A percentile compares a stretch with the other conserved stretches of the same genome.
These are phyloP conservation scores for Mallotus villosus DNA, from an alignment of 2,797 vertebrate genomes.

Conservation along the genomic window DNA sequence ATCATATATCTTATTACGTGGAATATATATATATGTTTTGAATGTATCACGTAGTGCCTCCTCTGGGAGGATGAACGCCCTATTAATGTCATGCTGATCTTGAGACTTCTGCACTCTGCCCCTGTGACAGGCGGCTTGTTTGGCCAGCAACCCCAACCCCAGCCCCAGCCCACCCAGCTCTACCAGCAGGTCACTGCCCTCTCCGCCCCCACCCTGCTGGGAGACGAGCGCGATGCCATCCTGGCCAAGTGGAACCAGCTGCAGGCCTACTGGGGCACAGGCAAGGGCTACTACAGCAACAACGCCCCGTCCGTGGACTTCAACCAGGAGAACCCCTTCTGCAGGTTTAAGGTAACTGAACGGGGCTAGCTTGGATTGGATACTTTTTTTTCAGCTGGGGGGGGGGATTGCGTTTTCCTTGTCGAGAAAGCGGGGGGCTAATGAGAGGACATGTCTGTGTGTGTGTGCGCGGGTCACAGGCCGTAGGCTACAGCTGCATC, in stretches of 20 bases:
- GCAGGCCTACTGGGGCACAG: conserved; percentile 97
- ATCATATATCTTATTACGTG: too few species aligned
- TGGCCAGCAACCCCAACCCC: conserved; percentile 80
- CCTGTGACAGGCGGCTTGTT: conserved; percentile 80
- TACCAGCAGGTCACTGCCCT: conserved; percentile 95
- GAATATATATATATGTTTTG: too few species aligned
- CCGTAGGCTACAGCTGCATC: conserved; percentile 93
- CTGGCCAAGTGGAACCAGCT: conserved; percentile 98
- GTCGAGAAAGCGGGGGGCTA: too few species aligned
- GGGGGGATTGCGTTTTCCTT: too few species aligned
- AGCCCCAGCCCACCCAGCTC: conserved; percentile 86
- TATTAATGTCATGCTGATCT: neutral
- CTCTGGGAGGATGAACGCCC: too few species aligned
- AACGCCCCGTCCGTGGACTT: conserved; percentile 92
- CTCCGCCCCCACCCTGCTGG: conserved; percentile 90
- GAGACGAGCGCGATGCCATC: conserved; percentile 94
- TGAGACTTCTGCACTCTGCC: neutral
- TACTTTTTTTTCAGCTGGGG: too few species aligned
- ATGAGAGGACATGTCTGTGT: neutral
- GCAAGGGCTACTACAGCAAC: conserved; percentile 93
- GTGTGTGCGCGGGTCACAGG: conserved; percentile 63
- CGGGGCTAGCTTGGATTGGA: too few species aligned
- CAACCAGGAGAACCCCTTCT: conserved; percentile 95
- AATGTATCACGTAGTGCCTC: too few species aligned
- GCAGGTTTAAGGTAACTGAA: conserved; percentile 90